A percentile compares a stretch with the other conserved stretches of the same genome.
Evolutionary conservation across 2,888 invertebrate species (phyloP).

Genomic region (Lasiommata megera): DNA sequence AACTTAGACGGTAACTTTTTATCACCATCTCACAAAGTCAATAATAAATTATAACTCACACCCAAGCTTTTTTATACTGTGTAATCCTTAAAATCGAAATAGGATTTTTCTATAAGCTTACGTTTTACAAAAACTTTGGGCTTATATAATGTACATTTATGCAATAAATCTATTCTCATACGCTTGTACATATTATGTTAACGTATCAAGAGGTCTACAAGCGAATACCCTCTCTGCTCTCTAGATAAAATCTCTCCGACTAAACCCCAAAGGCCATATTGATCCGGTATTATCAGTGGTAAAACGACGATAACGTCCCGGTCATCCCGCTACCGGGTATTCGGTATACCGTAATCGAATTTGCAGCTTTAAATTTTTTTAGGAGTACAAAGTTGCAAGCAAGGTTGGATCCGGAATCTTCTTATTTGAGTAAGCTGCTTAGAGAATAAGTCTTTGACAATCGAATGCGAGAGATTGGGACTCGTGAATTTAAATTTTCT

Average conservation of each 20-base stretch:
- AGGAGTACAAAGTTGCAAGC: conserved; percentile 59
- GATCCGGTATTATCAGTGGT: conserved; percentile 9
- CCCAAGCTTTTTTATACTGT: too few relatives aligned
- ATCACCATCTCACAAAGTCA: too few relatives aligned
- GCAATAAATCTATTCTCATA: too few relatives aligned
- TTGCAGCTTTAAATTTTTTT: conserved; percentile 55
- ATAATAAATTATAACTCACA: too few relatives aligned
- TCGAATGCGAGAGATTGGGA: conserved; percentile 60
- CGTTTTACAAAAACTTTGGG: too few relatives aligned
- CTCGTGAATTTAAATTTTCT: conserved; percentile 44
- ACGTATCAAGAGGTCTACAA: too few relatives aligned
- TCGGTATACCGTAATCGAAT: conserved; percentile 29
- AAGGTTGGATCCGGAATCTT: conserved; percentile 54
- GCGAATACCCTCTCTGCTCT: not conserved
- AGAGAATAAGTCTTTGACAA: conserved; percentile 72
- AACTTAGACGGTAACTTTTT: too few relatives aligned
- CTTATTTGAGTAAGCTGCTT: conserved; percentile 74
- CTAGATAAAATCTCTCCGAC: not conserved
- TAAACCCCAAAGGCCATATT: conserved; percentile 15
- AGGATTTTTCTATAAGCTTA: too few relatives aligned
- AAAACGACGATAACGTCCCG: conserved; percentile 25
- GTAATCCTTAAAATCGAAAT: too few relatives aligned
- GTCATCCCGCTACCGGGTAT: conserved; percentile 24
- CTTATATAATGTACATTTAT: too few relatives aligned
- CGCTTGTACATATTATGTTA: too few relatives aligned